Conservation (phyloP, 2,888 invertebrate genomes). For the Pachycephus smyrnensis region DNA sequence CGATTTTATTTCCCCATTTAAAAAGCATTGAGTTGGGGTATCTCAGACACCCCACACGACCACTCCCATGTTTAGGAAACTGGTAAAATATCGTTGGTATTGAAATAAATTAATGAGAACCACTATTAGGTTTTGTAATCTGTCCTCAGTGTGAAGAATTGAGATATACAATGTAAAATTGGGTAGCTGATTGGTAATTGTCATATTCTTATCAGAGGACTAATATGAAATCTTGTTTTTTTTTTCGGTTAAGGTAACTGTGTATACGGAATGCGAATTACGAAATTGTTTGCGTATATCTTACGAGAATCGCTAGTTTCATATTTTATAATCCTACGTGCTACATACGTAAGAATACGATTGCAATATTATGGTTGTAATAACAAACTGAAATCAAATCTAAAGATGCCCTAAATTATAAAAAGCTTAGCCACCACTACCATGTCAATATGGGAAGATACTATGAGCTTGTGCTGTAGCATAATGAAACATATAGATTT, state of each 20-base stretch:
- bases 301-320: neutral
- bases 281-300: neutral
- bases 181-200: neutral
- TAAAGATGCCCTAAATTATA: slow-evolving; percentile 6
- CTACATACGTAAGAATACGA: neutral
- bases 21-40: too few species aligned
- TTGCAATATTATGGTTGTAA: neutral
- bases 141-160: neutral
- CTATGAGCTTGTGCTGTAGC: neutral
- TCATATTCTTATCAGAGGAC: neutral
- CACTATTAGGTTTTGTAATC: neutral
- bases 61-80: too few species aligned
- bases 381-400: neutral
- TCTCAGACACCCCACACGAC: too few species aligned
- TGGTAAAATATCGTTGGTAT: neutral
- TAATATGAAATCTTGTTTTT: neutral
- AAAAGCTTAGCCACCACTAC: neutral
- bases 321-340: neutral
- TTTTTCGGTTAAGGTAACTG: neutral
- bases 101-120: neutral
- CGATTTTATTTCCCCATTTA: too few species aligned
- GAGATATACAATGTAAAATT: neutral
- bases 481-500: slow-evolving; percentile 10
- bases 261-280: neutral
- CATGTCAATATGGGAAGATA: neutral